phyloP scores from a whole-genome alignment of 1,140 invertebrate genomes.

The Bombus terrestris region DNA sequence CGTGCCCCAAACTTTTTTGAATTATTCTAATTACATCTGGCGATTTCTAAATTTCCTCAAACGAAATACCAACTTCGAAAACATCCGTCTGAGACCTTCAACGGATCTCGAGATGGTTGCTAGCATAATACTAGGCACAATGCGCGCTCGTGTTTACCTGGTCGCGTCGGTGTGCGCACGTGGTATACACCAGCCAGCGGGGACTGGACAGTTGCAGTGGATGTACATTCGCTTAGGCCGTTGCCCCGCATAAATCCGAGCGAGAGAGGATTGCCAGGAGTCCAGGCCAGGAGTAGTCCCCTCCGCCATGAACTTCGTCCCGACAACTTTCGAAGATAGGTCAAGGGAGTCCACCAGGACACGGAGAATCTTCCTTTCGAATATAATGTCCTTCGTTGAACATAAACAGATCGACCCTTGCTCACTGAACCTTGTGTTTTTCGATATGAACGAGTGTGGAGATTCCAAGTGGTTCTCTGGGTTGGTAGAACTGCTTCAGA shows the following conservation, averaged over 20 bases:
- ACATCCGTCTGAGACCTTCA: neutral
- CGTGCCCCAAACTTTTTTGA: neutral
- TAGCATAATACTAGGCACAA: neutral
- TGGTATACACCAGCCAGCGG: slow-evolving; percentile 28
- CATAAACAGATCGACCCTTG: neutral
- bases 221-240: slow-evolving; percentile 61
- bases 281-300: neutral
- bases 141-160: slow-evolving; percentile 22
- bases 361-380: neutral
- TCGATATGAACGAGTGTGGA: neutral
- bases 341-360: slow-evolving; percentile 41
- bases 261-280: slow-evolving; percentile 48
- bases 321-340: slow-evolving; percentile 46
- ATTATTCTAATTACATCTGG: neutral
- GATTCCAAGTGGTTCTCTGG: neutral
- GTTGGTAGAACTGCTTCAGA: neutral
- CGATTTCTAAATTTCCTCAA: neutral
- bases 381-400: neutral
- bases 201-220: slow-evolving; percentile 43
- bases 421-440: neutral
- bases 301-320: slow-evolving; percentile 17
- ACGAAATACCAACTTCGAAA: no score
- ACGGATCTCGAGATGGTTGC: slow-evolving; percentile 11
- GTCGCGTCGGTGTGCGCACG: slow-evolving; percentile 18
- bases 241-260: slow-evolving; percentile 67